phyloP scores from a whole-genome alignment of 2,888 invertebrate genomes.

The Neoaliturus tenellus region DNA sequence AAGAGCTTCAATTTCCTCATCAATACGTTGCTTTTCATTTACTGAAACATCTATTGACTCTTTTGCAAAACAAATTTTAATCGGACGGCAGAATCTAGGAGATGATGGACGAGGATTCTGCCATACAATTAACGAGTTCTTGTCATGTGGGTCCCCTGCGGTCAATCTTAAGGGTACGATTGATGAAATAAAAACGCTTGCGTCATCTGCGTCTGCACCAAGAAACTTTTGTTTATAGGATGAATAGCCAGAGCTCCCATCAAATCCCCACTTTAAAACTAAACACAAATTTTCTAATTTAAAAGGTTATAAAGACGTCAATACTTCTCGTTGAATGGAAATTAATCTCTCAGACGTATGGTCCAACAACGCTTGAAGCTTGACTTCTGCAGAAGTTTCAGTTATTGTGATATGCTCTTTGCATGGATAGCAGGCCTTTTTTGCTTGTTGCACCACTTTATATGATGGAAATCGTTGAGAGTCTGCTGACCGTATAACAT shows the following conservation, averaged over 20 bases:
- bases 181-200: neutral
- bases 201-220: neutral
- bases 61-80: neutral
- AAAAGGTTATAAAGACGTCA: neutral
- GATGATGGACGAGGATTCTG: neutral
- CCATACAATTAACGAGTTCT: neutral
- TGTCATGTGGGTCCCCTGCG: neutral
- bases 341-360: neutral
- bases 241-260: neutral
- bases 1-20: neutral
- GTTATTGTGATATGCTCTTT: neutral
- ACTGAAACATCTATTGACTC: neutral
- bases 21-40: neutral
- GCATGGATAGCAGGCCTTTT: neutral
- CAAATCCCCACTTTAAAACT: neutral
- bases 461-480: neutral
- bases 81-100: neutral
- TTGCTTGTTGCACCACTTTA: conserved; percentile 6
- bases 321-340: neutral
- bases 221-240: neutral
- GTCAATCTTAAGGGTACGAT: neutral
- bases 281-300: neutral
- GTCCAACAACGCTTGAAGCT: neutral
- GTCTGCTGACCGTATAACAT: neutral
- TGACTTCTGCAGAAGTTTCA: neutral